phyloP scores from a whole-genome alignment of 1,140 invertebrate species.

The Leguminivora glycinivorella region DNA sequence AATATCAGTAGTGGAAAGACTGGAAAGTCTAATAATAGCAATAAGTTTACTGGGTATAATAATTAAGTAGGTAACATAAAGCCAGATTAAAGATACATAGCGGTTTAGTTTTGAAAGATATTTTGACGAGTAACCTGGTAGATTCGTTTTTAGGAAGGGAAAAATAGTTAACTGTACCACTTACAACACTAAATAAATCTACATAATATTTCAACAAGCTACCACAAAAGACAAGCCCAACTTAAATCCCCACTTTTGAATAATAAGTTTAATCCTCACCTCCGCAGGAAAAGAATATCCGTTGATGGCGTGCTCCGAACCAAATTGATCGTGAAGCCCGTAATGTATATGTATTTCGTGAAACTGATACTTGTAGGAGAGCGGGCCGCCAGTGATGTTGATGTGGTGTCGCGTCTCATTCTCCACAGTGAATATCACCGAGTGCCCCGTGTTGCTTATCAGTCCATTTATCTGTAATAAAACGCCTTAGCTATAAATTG shows the following conservation, averaged over 20 bases:
- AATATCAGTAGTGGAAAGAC: no score
- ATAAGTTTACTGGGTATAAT: no score
- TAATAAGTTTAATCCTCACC: conserved; percentile 79
- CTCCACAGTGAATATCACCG: conserved; percentile 94
- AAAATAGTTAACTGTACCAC: no score
- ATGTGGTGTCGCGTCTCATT: conserved; percentile 90
- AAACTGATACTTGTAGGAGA: conserved; percentile 97
- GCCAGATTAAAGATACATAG: no score
- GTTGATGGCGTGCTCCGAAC: conserved; percentile 95
- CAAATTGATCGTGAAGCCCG: conserved; percentile 90
- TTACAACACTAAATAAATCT: no score
- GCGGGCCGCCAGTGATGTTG: conserved; percentile 95
- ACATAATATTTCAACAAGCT: no score
- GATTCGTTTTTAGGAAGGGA: no score
- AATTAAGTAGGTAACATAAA: no score
- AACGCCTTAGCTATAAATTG: conserved; percentile 12
- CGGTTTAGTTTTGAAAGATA: no score
- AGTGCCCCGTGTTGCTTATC: conserved; percentile 95
- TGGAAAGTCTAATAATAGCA: no score
- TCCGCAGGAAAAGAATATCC: conserved; percentile 95
- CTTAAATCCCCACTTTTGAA: not conserved
- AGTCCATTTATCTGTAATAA: conserved; percentile 87
- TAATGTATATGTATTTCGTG: conserved; percentile 95
- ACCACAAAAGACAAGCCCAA: no score
- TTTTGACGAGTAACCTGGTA: no score